Percentiles rank a stretch among this genome's conserved stretches.
Evolutionary conservation across 2,797 vertebrate species (phyloP).

Genomic region (Hippoglossus hippoglossus): DNA sequence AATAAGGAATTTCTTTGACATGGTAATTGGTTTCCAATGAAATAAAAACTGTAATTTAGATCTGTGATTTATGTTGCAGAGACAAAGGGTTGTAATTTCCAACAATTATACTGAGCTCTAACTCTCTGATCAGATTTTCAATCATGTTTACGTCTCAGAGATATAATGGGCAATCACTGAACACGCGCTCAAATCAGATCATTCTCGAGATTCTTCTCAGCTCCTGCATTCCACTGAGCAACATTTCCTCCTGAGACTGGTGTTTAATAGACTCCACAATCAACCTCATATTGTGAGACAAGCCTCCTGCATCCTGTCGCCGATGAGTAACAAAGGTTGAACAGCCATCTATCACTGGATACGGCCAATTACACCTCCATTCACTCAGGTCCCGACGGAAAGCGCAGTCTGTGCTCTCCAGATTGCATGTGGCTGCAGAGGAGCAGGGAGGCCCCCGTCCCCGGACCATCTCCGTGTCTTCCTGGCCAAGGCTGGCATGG

Average conservation of each 20-base stretch:
- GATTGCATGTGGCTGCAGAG: constrained; percentile 35
- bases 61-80: constrained; percentile 40
- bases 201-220: constrained; percentile 49
- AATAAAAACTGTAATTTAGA: constrained; percentile 39
- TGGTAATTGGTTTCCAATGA: constrained; percentile 30
- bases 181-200: constrained; percentile 46
- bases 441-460: constrained; percentile 15
- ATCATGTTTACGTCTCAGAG: constrained; percentile 58
- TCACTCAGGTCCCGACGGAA: constrained; percentile 51
- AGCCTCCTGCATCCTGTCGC: constrained; percentile 60
- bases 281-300: constrained; percentile 79
- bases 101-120: constrained; percentile 27
- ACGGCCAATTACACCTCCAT: constrained; percentile 77
- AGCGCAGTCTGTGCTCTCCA: constrained; percentile 44
- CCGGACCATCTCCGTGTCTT: constrained; percentile 30
- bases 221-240: constrained; percentile 42
- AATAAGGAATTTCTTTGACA: constrained; percentile 7
- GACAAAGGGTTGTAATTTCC: constrained; percentile 51
- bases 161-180: constrained; percentile 70
- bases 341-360: constrained; percentile 75
- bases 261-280: constrained; percentile 76
- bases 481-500: constrained; percentile 53
- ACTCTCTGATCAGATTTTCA: constrained; percentile 53
- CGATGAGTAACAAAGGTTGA: constrained; percentile 73
- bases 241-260: constrained; percentile 60